phyloP scores from a whole-genome alignment of 2,888 invertebrate genomes.

The Lepidocyrtinus sp. region DNA sequence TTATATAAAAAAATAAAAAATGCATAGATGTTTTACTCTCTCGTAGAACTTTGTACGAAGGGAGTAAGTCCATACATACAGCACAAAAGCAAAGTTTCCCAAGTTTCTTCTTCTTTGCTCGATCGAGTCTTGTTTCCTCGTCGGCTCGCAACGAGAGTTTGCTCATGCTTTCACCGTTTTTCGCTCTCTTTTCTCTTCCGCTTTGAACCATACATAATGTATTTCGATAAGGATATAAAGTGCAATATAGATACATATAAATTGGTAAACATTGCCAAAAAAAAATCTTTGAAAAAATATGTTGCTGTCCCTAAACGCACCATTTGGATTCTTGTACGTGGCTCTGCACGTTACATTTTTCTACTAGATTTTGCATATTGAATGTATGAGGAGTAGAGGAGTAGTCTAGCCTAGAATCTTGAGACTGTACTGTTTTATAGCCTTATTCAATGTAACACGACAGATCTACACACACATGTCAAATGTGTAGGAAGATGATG shows the following conservation, averaged over 20 bases:
- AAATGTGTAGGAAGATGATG: background rate
- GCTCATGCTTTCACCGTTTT: background rate
- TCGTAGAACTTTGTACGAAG: background rate
- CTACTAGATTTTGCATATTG: background rate
- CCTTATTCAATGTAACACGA: background rate
- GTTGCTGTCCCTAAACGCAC: background rate
- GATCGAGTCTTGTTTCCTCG: constrained; percentile 1
- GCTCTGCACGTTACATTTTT: background rate
- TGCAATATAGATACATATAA: background rate
- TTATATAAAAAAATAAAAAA: background rate
- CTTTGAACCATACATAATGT: background rate
- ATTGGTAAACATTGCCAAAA: constrained; percentile 30
- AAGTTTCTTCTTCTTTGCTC: background rate
- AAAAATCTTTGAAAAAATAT: constrained; percentile 5
- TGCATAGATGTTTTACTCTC: constrained; percentile 19
- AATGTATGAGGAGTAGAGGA: background rate
- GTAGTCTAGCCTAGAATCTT: background rate
- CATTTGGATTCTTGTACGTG: background rate
- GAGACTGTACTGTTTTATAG: background rate
- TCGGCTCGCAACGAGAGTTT: constrained; percentile 10
- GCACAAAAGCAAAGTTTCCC: constrained; percentile 20
- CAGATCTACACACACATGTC: background rate
- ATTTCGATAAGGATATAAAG: background rate
- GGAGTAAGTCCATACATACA: background rate
- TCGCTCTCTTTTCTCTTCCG: constrained; percentile 1